phyloP scores from a whole-genome alignment of 1,140 invertebrate genomes.

The Tenebrio molitor region DNA sequence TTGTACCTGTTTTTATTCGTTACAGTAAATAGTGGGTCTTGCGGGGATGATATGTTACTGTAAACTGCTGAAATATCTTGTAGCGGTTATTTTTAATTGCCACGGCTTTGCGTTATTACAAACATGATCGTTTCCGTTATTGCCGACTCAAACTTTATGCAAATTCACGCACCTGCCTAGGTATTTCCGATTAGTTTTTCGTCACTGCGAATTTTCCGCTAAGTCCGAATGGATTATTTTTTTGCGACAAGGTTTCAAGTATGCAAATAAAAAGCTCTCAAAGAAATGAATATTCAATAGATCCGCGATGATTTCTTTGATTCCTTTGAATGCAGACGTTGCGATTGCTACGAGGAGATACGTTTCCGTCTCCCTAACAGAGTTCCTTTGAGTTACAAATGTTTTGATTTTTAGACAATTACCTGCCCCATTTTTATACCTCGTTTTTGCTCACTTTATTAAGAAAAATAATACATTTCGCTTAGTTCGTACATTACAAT shows the following conservation, averaged over 20 bases:
- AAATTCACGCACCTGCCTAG: background rate
- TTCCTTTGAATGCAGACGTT: constrained; percentile 10
- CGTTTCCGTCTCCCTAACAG: constrained; percentile 8
- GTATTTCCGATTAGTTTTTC: background rate
- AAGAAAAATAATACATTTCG: no score
- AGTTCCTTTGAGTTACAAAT: background rate
- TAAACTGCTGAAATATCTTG: constrained; percentile 25
- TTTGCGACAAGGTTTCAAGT: background rate
- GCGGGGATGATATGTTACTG: constrained; percentile 8
- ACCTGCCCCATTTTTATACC: background rate
- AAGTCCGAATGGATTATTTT: constrained; percentile 8
- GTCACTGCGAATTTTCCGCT: background rate
- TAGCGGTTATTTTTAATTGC: background rate
- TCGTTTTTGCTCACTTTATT: no score
- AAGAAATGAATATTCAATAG: constrained; percentile 27
- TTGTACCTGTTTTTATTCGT: constrained; percentile 28
- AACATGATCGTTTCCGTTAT: background rate
- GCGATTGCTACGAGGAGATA: background rate
- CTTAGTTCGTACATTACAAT: no score
- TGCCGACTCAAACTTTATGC: background rate
- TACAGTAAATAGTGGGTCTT: constrained; percentile 22
- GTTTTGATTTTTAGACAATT: background rate
- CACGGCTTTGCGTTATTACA: background rate
- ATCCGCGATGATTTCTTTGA: constrained; percentile 32
- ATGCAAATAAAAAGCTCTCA: constrained; percentile 34